Evolutionary conservation across 2,888 invertebrate genomes (phyloP).

Genomic region (Heliconius hortense): DNA sequence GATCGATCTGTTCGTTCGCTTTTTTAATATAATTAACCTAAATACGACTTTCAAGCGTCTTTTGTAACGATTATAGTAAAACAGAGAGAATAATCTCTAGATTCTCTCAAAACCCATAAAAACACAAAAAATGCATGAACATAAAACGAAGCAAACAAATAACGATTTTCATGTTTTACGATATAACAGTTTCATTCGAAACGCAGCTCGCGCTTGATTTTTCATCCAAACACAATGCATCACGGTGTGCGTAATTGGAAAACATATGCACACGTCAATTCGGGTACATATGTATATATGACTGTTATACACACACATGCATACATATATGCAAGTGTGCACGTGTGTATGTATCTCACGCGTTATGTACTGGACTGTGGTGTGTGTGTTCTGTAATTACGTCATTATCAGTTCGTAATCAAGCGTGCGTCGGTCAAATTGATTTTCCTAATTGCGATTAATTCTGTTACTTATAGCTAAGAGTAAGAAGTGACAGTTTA

Average conservation of each 20-base stretch:
- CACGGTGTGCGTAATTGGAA: constrained; percentile 33
- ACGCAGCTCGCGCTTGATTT: constrained; percentile 28
- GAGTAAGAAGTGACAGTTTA: constrained; percentile 1
- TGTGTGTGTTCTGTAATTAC: constrained; percentile 59
- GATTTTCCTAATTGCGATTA: constrained; percentile 64
- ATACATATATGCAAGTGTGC: constrained; percentile 25
- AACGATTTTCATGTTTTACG: constrained; percentile 21
- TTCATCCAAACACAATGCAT: constrained; percentile 29
- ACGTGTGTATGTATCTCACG: constrained; percentile 13
- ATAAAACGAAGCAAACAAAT: constrained; percentile 11
- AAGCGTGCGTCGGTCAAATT: constrained; percentile 60
- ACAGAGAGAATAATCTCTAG: neutral
- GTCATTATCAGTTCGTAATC: constrained; percentile 62
- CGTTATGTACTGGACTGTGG: constrained; percentile 30
- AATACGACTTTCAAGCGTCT: neutral
- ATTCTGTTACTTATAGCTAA: constrained; percentile 37
- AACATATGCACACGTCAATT: constrained; percentile 39
- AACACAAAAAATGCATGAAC: neutral
- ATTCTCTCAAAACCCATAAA: neutral
- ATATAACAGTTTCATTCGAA: constrained; percentile 27
- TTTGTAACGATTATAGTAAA: neutral
- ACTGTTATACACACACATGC: neutral
- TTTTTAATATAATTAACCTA: neutral
- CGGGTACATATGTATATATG: constrained; percentile 30
- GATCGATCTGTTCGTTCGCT: neutral